These are phyloP conservation scores for Galaxea fascicularis DNA, from an alignment of 92 coral and sea anemone genomes.

Conservation along the genomic window DNA sequence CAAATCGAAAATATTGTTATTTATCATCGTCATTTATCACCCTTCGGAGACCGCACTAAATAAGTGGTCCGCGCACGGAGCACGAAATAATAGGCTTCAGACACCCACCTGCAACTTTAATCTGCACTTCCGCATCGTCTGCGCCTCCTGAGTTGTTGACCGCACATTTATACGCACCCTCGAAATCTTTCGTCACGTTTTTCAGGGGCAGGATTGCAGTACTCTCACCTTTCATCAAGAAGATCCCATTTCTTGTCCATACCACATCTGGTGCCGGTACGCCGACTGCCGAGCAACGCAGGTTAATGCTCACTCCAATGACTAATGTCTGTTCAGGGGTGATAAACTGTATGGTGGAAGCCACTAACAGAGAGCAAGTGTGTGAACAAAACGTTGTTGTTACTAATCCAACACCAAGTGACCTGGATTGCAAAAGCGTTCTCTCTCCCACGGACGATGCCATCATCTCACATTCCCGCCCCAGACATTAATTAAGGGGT, in stretches of 20 bases:
- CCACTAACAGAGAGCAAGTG: background rate
- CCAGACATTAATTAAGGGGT: no score
- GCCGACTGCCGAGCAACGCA: conserved; percentile 22
- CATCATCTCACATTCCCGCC: no score
- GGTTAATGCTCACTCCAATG: background rate
- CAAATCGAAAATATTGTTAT: no score
- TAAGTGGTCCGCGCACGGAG: no score
- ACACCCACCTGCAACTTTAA: conserved; percentile 25
- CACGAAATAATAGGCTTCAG: no score
- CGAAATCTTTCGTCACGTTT: background rate
- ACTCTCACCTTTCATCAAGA: background rate
- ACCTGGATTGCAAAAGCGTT: no score
- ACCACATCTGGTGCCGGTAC: conserved; percentile 18
- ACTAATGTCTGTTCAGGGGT: conserved; percentile 6
- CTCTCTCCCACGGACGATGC: no score
- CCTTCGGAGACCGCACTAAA: no score
- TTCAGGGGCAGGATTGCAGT: background rate
- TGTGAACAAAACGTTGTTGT: no score
- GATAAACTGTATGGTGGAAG: background rate
- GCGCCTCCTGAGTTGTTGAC: conserved; percentile 4
- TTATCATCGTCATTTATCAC: no score
- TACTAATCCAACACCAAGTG: background rate
- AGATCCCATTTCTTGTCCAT: conserved; percentile 18
- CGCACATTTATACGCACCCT: conserved; percentile 9
- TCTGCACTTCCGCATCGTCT: background rate